Conservation (phyloP, 2,113 vertebrate genomes). For the Panthera tigris region DNA sequence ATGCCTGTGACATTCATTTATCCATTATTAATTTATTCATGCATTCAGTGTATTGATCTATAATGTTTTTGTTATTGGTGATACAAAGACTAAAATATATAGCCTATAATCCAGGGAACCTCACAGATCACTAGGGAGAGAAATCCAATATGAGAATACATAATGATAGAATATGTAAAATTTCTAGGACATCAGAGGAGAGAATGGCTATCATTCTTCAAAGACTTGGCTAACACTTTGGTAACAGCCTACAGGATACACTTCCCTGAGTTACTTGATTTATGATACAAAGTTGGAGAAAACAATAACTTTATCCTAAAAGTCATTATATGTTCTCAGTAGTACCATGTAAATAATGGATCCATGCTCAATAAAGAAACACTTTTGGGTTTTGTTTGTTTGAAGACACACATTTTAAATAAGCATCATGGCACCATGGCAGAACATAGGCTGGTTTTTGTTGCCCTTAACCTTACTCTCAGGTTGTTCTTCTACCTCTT, state of each 20-base stretch:
- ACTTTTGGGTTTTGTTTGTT: not conserved
- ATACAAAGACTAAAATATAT: not conserved
- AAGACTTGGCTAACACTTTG: not conserved
- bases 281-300: not conserved
- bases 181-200: not conserved
- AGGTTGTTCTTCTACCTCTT: not conserved
- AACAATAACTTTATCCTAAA: not conserved
- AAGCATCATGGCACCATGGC: too few relatives aligned
- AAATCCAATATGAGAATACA: not conserved
- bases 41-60: not conserved
- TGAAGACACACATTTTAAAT: not conserved
- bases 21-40: not conserved
- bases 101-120: not conserved
- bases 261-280: not conserved
- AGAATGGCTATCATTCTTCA: not conserved
- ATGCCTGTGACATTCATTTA: not conserved
- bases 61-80: not conserved
- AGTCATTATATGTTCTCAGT: not conserved
- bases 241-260: not conserved
- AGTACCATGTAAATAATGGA: not conserved
- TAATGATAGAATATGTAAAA: not conserved
- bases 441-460: not conserved
- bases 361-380: not conserved
- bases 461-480: not conserved
- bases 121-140: not conserved